A percentile compares a stretch with the other conserved stretches of the same genome.
Conservation (phyloP, 2,797 vertebrate genomes). For the Channa striata region DNA sequence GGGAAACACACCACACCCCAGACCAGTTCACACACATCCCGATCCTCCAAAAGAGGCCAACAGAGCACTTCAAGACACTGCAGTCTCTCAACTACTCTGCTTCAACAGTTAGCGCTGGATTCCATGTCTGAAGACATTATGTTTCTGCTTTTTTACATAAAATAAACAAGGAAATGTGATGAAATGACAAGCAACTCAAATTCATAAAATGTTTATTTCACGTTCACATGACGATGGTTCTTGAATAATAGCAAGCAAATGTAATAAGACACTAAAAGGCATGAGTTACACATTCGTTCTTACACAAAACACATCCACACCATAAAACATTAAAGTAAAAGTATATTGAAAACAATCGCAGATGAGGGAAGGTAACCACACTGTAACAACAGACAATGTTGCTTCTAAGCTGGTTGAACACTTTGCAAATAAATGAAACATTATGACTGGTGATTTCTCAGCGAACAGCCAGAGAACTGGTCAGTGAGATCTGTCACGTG, state of each 20-base stretch:
- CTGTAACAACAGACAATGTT: not conserved
- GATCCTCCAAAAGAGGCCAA: not conserved
- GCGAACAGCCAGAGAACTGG: not conserved
- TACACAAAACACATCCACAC: not conserved
- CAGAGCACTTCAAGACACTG: not conserved
- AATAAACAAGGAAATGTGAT: conserved; percentile 1
- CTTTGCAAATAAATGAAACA: not conserved
- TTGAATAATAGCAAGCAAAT: conserved; percentile 55
- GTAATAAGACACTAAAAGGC: conserved; percentile 40
- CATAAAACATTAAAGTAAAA: conserved; percentile 3
- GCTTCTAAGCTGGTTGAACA: not conserved
- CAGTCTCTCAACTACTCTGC: not conserved
- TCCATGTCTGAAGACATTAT: not conserved
- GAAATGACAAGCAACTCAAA: conserved; percentile 63
- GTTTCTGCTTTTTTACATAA: not conserved
- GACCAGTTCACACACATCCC: conserved; percentile 48
- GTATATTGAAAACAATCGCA: conserved; percentile 6
- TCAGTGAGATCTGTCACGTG: not conserved
- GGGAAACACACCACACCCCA: conserved; percentile 21
- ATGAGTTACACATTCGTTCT: conserved; percentile 48
- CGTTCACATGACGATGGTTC: conserved; percentile 51
- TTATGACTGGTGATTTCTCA: not conserved
- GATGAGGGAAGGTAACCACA: conserved; percentile 1
- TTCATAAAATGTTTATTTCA: conserved; percentile 77
- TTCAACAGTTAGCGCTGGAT: not conserved